Evolutionary conservation across 2,797 vertebrate species (phyloP).

Genomic region (Sebastes elongatus): DNA sequence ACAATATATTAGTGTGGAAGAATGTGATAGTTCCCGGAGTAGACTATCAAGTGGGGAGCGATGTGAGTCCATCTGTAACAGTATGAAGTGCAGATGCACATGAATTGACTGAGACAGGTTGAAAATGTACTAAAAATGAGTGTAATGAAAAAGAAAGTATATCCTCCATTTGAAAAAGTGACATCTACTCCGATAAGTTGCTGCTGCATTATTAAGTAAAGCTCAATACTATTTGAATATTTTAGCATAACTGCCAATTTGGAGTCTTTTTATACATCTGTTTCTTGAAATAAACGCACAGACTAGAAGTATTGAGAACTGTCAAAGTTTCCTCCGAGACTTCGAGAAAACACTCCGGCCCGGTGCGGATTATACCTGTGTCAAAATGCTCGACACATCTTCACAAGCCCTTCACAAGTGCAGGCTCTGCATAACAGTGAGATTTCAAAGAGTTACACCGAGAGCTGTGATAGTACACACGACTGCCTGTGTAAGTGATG

Average conservation of each 20-base stretch:
- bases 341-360: constrained; percentile 51
- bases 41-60: not conserved
- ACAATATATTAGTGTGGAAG: not conserved
- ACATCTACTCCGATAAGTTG: not conserved
- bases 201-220: not conserved
- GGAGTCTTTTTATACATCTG: not conserved
- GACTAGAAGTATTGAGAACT: constrained; percentile 17
- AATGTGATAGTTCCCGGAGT: not conserved
- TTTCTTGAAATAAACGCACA: constrained; percentile 33
- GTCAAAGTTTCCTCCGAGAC: constrained; percentile 65
- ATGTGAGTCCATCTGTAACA: not conserved
- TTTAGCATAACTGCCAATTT: constrained; percentile 6
- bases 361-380: constrained; percentile 69
- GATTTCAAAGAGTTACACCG: constrained; percentile 79
- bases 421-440: constrained; percentile 65
- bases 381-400: constrained; percentile 74
- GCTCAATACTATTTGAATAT: constrained; percentile 25
- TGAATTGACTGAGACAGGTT: not conserved
- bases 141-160: not conserved
- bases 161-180: not conserved
- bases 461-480: constrained; percentile 76
- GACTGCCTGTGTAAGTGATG: constrained; percentile 73
- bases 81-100: not conserved
- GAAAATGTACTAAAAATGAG: not conserved
- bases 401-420: constrained; percentile 71